Evolutionary conservation across 2,888 invertebrate genomes (phyloP).

Genomic region (Tetropium fuscum): DNA sequence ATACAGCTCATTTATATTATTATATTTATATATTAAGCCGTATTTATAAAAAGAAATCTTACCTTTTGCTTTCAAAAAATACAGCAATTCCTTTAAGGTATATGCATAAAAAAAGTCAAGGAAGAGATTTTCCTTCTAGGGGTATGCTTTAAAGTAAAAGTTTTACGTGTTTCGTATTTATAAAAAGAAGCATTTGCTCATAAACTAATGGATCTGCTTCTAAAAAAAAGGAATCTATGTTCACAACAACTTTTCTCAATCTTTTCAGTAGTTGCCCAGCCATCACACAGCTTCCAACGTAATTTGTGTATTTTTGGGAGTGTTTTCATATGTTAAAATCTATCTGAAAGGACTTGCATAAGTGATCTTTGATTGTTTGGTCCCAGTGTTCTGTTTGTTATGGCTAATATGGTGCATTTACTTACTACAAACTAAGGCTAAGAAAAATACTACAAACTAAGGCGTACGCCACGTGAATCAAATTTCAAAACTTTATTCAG

Average conservation of each 20-base stretch:
- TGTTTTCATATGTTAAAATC: not conserved
- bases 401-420: constrained; percentile 2
- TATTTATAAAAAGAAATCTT: constrained; percentile 7
- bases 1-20: no score
- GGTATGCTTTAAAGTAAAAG: constrained; percentile 10
- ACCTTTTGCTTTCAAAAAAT: constrained; percentile 3
- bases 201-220: not conserved
- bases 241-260: constrained; percentile 5
- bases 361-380: constrained; percentile 1
- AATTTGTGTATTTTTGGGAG: not conserved
- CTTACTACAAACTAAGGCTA: no score
- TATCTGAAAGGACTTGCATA: not conserved
- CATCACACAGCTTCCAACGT: not conserved
- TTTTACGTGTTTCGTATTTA: constrained; percentile 1
- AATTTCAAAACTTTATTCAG: constrained; percentile 32
- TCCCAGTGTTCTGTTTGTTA: not conserved
- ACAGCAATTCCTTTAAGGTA: constrained; percentile 2
- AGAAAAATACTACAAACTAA: not conserved
- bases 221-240: constrained; percentile 1
- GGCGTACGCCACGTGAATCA: constrained; percentile 19
- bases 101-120: not conserved
- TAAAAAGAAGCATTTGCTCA: constrained; percentile 3
- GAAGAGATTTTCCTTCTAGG: constrained; percentile 16
- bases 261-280: constrained; percentile 11
- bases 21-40: no score